Conservation (phyloP, 2,888 invertebrate species). For the Penaeus monodon region DNA sequence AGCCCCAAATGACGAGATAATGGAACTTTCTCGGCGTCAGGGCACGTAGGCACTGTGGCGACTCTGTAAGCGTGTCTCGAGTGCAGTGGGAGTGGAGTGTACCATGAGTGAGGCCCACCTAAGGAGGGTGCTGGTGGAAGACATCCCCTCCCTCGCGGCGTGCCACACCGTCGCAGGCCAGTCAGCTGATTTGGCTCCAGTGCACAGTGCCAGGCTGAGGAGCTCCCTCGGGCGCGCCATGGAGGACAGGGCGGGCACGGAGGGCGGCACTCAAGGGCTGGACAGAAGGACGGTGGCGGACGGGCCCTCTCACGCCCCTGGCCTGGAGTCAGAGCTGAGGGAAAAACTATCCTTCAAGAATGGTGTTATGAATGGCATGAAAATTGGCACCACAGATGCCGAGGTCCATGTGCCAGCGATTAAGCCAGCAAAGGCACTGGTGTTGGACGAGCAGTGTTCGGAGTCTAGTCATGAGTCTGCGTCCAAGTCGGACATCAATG, state of each 20-base stretch:
- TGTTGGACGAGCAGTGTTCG: conserved; percentile 52
- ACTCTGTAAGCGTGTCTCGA: conserved; percentile 16
- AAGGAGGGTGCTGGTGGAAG: conserved; percentile 46
- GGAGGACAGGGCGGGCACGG: conserved; percentile 32
- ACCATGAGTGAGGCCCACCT: conserved; percentile 52
- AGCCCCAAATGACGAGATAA: conserved; percentile 21
- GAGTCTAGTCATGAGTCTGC: conserved; percentile 61
- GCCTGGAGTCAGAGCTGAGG: conserved; percentile 46
- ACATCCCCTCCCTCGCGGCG: conserved; percentile 37
- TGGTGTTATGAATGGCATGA: conserved; percentile 63
- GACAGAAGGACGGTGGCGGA: conserved; percentile 29
- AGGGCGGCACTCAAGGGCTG: conserved; percentile 10
- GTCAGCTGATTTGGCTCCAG: conserved; percentile 64
- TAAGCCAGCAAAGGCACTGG: conserved; percentile 20
- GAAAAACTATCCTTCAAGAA: conserved; percentile 60
- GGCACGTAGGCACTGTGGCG: conserved; percentile 8
- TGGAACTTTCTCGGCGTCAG: conserved; percentile 3
- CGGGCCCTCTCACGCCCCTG: conserved; percentile 4
- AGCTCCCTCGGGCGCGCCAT: conserved; percentile 26
- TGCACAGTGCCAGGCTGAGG: conserved; percentile 55
- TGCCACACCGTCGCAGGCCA: conserved; percentile 35
- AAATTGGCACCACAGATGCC: conserved; percentile 63
- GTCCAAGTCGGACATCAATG: conserved; percentile 49
- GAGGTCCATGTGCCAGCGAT: conserved; percentile 57
- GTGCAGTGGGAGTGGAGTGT: conserved; percentile 29